phyloP scores from a whole-genome alignment of 2,113 vertebrate genomes.

The Chloroceryle aenea region DNA sequence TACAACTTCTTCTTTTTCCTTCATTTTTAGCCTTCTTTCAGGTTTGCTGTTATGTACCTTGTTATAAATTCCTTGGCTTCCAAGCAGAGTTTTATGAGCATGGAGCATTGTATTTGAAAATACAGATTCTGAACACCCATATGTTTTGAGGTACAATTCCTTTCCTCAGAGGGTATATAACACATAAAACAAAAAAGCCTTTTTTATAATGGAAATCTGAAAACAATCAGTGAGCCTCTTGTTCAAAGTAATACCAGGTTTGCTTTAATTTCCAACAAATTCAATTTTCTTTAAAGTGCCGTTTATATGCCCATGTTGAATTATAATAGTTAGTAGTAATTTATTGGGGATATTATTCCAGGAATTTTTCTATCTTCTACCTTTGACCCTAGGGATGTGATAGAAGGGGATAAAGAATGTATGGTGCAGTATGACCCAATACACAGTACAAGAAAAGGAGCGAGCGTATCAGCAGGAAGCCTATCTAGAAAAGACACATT shows the following conservation, averaged over 20 bases:
- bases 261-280: slow-evolving; percentile 73
- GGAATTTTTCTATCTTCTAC: slow-evolving; percentile 62
- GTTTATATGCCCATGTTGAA: slow-evolving; percentile 59
- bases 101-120: slow-evolving; percentile 53
- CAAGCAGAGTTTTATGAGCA: slow-evolving; percentile 49
- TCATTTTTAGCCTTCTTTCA: slow-evolving; percentile 7
- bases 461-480: neutral
- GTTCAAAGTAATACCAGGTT: slow-evolving; percentile 65
- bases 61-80: slow-evolving; percentile 56
- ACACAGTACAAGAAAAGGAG: neutral
- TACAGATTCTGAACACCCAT: slow-evolving; percentile 57
- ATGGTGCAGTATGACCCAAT: neutral
- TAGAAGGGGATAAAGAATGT: neutral
- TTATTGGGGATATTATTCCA: slow-evolving; percentile 61
- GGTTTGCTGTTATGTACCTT: slow-evolving; percentile 16
- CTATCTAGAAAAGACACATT: neutral
- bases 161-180: slow-evolving; percentile 71
- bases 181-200: slow-evolving; percentile 65
- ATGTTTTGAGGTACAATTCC: slow-evolving; percentile 63
- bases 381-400: neutral
- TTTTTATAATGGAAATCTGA: slow-evolving; percentile 70
- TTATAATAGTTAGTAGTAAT: slow-evolving; percentile 62
- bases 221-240: slow-evolving; percentile 63
- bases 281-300: slow-evolving; percentile 70
- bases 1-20: neutral